Evolutionary conservation across 2,888 invertebrate species (phyloP), one percentile per base, ranked within the genome.

Genomic region (Lottia scabra): DNA sequence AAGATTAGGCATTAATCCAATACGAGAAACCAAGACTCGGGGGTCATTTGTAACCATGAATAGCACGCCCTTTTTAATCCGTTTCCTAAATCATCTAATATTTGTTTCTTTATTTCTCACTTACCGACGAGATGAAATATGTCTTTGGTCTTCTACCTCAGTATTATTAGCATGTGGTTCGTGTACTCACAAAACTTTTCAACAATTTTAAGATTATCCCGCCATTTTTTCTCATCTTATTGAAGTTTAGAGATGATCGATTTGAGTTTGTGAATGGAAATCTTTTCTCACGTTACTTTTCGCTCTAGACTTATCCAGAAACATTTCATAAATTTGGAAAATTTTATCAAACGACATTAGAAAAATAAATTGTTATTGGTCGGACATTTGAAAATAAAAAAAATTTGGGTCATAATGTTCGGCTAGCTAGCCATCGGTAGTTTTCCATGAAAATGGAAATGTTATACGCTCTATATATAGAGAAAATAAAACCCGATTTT

Each of bases 41-140:
- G 56, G 56, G 56, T 56, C 56, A 56, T 56, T 15, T 23, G 56
- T 56, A 56, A 56, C 56, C 56, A 23, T 19, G 23, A 56, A 56
- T 56, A 19, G 56, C 56, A 56, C 56, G 56, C 56, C 56, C 56
- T 56, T 56, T 56, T 56, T 56, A 56, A 56, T 56, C 56, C 56
- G 19, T 4, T 23, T 23, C 56, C 56, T 56, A 56, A 56, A 56
- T 23, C 56, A 19, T 16, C 56, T 56, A 56, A 56, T 56, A 56
- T 56, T 56, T 56, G 56, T 6, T 13, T 56, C 56, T 56, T 38
- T 56, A 56, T 56, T 56, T 56, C 56, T 56, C 56, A 56, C 56
- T 56, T 56, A 56, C 23, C 10, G 56, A 56, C 19, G 23, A 56
- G 19, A 8, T 19, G 23, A 56, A 56, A 56, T 56, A 56, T 56